Base-by-base conservation (phyloP, 2,113 vertebrate genomes). In the Alaudala cheleensis region DNA sequence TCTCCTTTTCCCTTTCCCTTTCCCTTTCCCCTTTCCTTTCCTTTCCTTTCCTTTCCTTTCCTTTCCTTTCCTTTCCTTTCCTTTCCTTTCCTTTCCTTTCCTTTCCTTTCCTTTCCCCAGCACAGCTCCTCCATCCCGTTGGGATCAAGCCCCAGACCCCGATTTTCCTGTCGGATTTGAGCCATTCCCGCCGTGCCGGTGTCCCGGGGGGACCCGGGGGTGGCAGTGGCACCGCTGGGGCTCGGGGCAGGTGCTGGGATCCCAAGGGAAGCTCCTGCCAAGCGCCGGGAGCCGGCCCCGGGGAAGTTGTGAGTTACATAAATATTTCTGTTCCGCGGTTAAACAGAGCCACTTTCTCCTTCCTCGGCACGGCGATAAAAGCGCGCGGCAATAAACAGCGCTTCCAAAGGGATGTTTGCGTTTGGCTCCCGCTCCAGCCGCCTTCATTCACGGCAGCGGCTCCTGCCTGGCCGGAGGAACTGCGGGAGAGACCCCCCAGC, bases 311-410 rank as follows among this genome's bases (percentile, higher is more conserved):
- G 87, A 17, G 31, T 37, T 23, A 18, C 0, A 0, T 95, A 95
- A 95, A 96, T 88, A 86, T 97, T 95, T 95, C 11, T 15, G 24
- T 65, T 66, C 11, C 1, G 4, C 1, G 1, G 62, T 62, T 87
- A 95, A 94, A 96, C 93, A 95, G 50, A 17, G 33, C 14, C 93
- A 39, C 66, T 70, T 42, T 70, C 40, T 72, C 57, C 94, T 96
- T 95, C 95, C 95, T 95, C 91, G 3, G 89, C 62, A 4, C 4
- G 2, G 54, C 1, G 0, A 80, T 84, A 82, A 89, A 85, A 88
- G 51, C 69, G 9, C 51, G 0, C 25, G 29, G 45, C 70, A 53
- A 34, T 47, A 94, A 93, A 91, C 87, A 72, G 2, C 0, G 2
- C 47, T 82, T 5, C 53, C 53, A 6, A 7, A 42, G 25, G 73